Evolutionary conservation across 2,113 vertebrate genomes (phyloP).

Genomic region (Tricholaema leucomelas): DNA sequence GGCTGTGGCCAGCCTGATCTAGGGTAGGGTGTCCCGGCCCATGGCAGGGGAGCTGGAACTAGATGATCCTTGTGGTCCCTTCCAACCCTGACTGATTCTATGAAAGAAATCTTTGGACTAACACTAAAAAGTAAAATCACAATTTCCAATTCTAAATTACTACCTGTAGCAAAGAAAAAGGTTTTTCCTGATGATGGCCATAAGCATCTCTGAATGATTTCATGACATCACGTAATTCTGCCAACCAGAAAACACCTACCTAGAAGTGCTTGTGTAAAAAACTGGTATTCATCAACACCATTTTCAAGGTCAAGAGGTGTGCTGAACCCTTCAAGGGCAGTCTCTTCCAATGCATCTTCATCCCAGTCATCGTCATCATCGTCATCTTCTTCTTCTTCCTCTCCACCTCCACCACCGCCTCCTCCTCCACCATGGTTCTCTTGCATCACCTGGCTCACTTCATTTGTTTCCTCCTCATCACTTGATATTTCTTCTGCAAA

Average conservation of each 20-base stretch:
- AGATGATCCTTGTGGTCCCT: no score
- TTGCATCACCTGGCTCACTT: conserved; percentile 77
- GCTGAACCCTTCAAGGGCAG: conserved; percentile 93
- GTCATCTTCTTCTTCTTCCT: conserved; percentile 80
- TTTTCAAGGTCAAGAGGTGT: conserved; percentile 93
- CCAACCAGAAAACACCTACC: conserved; percentile 72
- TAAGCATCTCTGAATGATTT: not conserved
- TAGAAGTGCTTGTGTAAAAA: conserved; percentile 90
- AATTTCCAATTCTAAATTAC: not conserved
- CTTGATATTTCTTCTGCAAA: conserved; percentile 92
- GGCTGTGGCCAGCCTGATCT: no score
- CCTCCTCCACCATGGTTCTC: conserved; percentile 70
- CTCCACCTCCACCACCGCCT: conserved; percentile 80
- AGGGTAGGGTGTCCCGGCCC: no score
- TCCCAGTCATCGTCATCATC: conserved; percentile 93
- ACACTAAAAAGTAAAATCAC: not conserved
- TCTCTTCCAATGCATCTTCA: conserved; percentile 92
- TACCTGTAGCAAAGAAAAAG: not conserved
- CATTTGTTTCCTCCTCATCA: conserved; percentile 90
- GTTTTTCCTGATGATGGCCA: not conserved
- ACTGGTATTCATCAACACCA: conserved; percentile 93
- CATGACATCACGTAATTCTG: not conserved
- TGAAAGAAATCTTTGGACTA: not conserved
- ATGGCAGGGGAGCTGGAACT: no score
- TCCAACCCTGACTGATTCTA: no score